These are phyloP conservation scores for Cherax destructor DNA, from an alignment of 1,140 invertebrate genomes.

Conservation along the genomic window DNA sequence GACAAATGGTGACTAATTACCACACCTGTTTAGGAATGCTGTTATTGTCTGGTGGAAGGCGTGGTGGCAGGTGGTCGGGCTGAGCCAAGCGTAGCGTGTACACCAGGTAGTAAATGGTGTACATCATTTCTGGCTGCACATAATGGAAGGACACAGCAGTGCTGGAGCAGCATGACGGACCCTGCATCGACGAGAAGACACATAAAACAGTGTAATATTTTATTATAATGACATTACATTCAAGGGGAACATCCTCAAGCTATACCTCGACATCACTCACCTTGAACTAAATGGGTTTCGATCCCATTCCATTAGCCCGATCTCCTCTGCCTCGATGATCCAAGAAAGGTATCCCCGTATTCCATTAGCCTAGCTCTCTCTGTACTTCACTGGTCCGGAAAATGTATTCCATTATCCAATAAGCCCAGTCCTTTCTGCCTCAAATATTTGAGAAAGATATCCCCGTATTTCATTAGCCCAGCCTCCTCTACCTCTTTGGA, in stretches of 20 bases:
- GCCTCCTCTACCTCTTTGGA: too few species aligned
- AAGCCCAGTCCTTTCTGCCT: too few species aligned
- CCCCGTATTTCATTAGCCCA: too few species aligned
- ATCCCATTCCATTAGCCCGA: too few species aligned
- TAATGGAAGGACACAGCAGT: slow-evolving; percentile 98
- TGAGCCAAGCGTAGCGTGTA: slow-evolving; percentile 78
- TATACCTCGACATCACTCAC: neutral
- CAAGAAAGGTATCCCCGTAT: too few species aligned
- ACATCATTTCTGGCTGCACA: slow-evolving; percentile 94
- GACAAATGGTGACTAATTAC: neutral
- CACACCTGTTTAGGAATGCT: neutral
- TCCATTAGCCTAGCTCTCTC: neutral
- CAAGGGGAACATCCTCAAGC: neutral
- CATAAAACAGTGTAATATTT: neutral
- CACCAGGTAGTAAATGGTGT: slow-evolving; percentile 95
- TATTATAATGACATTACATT: neutral
- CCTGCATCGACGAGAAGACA: slow-evolving; percentile 80
- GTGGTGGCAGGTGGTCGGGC: neutral
- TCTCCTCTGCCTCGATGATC: too few species aligned
- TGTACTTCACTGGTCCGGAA: neutral
- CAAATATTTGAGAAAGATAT: too few species aligned
- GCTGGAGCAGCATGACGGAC: slow-evolving; percentile 95
- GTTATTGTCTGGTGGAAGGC: neutral
- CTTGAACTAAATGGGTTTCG: neutral
- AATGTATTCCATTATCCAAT: too few species aligned